Evolutionary conservation across 2,888 invertebrate species (phyloP).

Genomic region (Galeopsomyia nigrocyanea): DNA sequence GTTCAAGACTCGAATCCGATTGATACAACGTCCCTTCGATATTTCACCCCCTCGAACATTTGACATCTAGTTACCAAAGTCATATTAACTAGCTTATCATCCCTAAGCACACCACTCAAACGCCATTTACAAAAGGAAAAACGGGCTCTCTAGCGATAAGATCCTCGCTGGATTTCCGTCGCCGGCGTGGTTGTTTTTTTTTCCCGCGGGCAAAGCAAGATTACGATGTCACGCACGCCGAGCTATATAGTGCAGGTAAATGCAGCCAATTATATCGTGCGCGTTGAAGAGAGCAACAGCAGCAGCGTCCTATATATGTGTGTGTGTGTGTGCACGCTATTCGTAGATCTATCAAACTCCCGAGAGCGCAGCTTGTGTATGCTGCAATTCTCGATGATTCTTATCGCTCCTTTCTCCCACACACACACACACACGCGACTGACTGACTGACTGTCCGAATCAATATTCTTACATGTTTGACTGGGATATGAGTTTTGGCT

Average conservation of each 20-base stretch:
- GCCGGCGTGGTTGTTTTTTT: slow-evolving; percentile 45
- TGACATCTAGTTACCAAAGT: no score
- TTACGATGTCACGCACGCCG: slow-evolving; percentile 39
- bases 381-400: slow-evolving; percentile 14
- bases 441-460: slow-evolving; percentile 13
- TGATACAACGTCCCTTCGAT: no score
- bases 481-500: no score
- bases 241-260: slow-evolving; percentile 40
- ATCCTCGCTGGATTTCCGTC: background rate
- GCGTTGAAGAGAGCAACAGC: slow-evolving; percentile 52
- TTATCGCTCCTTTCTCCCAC: slow-evolving; percentile 20
- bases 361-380: background rate
- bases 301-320: no score
- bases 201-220: slow-evolving; percentile 27
- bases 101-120: no score
- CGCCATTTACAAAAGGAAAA: no score
- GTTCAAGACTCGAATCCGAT: no score
- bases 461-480: slow-evolving; percentile 27
- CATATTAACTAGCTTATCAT: no score
- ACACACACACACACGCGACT: no score
- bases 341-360: slow-evolving; percentile 53
- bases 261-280: slow-evolving; percentile 54
- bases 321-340: no score
- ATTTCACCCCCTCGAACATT: no score
- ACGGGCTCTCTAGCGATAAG: no score